A percentile compares a stretch with the other conserved stretches of the same genome.
Conservation (phyloP, 2,888 invertebrate species). For the Synergus itoensis region DNA sequence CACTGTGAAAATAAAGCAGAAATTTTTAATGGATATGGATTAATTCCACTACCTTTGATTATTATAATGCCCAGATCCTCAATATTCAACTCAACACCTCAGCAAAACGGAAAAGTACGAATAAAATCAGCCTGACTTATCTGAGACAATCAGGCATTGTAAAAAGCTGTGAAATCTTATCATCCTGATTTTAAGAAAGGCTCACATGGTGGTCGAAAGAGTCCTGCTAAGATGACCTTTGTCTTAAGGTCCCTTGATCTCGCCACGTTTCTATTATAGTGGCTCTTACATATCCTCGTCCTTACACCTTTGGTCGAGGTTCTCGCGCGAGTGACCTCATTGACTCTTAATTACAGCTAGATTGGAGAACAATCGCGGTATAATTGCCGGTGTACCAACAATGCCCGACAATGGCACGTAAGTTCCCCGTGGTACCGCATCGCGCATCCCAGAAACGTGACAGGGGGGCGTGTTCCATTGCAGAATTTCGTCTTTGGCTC, state of each 20-base stretch:
- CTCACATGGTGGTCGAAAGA: constrained; percentile 40
- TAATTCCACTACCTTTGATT: not conserved
- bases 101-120: not conserved
- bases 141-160: constrained; percentile 15
- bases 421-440: constrained; percentile 66
- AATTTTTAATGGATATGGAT: not conserved
- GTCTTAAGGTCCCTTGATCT: constrained; percentile 47
- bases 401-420: constrained; percentile 66
- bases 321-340: constrained; percentile 71
- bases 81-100: constrained; percentile 26
- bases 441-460: constrained; percentile 71
- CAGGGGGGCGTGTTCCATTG: constrained; percentile 75
- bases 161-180: constrained; percentile 27
- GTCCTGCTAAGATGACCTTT: constrained; percentile 39
- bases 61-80: not conserved
- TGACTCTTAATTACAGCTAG: constrained; percentile 75
- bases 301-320: constrained; percentile 53
- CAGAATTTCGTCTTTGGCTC: constrained; percentile 76
- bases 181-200: constrained; percentile 17
- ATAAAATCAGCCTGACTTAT: not conserved
- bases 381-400: constrained; percentile 72
- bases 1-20: not conserved
- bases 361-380: constrained; percentile 73
- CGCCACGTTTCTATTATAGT: constrained; percentile 47
- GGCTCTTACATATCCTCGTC: constrained; percentile 49